A percentile compares a stretch with the other conserved stretches of the same genome.
Evolutionary conservation across 1,140 invertebrate genomes (phyloP).

Genomic region (Drosophila baimaii): DNA sequence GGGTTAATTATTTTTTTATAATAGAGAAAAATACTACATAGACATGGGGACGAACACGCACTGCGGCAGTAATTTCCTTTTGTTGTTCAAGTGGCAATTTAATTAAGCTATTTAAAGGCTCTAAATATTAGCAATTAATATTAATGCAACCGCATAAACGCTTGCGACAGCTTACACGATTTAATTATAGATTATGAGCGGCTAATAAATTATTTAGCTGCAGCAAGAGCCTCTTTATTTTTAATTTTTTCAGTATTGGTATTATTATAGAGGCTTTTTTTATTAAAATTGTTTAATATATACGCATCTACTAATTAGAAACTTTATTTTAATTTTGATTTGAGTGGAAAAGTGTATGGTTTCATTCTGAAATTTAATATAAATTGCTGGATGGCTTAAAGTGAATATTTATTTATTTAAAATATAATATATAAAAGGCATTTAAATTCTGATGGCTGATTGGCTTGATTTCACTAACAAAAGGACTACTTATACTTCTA

Average conservation of each 20-base stretch:
- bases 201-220: conserved; percentile 46
- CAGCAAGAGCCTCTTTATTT: background rate
- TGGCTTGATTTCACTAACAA: background rate
- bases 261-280: background rate
- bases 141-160: conserved; percentile 68
- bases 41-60: conserved; percentile 31
- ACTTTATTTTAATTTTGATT: background rate
- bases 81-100: conserved; percentile 71
- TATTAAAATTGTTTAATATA: background rate
- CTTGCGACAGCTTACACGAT: conserved; percentile 61
- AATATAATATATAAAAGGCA: background rate
- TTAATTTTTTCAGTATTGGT: background rate
- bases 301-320: background rate
- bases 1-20: conserved; percentile 50
- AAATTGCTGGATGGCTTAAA: background rate
- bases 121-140: conserved; percentile 77
- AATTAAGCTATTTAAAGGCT: conserved; percentile 70
- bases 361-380: background rate
- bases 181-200: conserved; percentile 75
- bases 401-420: background rate
- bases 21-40: conserved; percentile 10
- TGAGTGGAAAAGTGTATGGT: too few species aligned
- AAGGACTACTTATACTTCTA: too few species aligned
- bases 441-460: too few species aligned
- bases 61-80: conserved; percentile 53